phyloP scores from a whole-genome alignment of 2,797 vertebrate genomes.

The Echiichthys vipera region DNA sequence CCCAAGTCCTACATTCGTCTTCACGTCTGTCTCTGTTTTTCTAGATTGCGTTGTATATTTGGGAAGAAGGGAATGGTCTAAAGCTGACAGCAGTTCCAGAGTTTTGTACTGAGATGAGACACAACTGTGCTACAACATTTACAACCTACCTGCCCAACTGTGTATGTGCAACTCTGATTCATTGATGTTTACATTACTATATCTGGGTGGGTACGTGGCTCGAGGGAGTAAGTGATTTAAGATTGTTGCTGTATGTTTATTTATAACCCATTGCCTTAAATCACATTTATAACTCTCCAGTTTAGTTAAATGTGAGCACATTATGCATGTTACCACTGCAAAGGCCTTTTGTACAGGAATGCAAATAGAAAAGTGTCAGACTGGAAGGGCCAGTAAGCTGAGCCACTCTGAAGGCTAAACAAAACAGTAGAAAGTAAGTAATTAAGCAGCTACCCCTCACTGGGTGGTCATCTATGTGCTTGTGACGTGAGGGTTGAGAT shows the following conservation, averaged over 20 bases:
- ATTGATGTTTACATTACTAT: not conserved
- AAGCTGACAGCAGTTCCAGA: constrained; percentile 88
- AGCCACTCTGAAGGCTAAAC: constrained; percentile 1
- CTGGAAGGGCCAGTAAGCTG: not conserved
- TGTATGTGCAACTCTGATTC: constrained; percentile 80
- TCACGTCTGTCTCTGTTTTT: constrained; percentile 1
- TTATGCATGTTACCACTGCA: not conserved
- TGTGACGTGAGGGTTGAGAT: not conserved
- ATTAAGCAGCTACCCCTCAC: too few species aligned
- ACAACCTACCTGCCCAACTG: constrained; percentile 86
- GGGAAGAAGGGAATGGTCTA: constrained; percentile 89
- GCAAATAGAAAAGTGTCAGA: not conserved
- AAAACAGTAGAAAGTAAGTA: too few species aligned
- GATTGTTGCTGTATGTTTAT: too few species aligned
- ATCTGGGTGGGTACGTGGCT: not conserved
- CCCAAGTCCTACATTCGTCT: not conserved
- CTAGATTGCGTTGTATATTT: constrained; percentile 92
- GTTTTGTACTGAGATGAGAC: constrained; percentile 85
- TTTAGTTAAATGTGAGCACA: constrained; percentile 6
- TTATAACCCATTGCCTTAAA: not conserved
- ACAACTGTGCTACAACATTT: constrained; percentile 85
- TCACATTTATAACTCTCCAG: not conserved
- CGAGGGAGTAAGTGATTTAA: too few species aligned
- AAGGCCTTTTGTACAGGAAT: not conserved
- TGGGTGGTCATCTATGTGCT: too few species aligned